These are phyloP conservation scores for Holothuria leucospilota DNA, from an alignment of 53 echinoderm and acorn worm genomes.

Conservation along the genomic window DNA sequence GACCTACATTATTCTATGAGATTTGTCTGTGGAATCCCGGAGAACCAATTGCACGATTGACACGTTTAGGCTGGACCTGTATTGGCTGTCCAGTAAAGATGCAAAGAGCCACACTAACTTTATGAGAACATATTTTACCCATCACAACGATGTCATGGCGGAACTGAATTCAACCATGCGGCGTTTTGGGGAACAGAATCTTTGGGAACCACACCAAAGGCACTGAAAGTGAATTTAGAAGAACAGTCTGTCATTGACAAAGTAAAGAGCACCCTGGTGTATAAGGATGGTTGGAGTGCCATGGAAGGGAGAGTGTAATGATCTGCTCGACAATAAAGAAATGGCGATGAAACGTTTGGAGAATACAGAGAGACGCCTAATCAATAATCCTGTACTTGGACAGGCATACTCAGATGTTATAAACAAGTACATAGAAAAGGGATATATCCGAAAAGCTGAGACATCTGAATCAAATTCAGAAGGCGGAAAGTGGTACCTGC, in stretches of 20 bases:
- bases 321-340: background rate
- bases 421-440: background rate
- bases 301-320: background rate
- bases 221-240: too few species aligned
- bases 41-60: constrained; percentile 42
- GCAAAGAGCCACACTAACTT: background rate
- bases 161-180: too few species aligned
- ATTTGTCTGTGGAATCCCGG: constrained; percentile 37
- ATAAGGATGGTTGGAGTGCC: too few species aligned
- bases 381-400: too few species aligned
- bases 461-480: background rate
- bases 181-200: too few species aligned
- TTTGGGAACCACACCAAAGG: too few species aligned
- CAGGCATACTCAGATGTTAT: background rate
- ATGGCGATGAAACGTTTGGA: too few species aligned
- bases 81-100: constrained; percentile 1
- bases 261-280: too few species aligned
- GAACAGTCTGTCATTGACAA: too few species aligned
- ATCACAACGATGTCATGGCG: too few species aligned
- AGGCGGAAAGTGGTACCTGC: background rate
- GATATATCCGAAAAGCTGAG: constrained; percentile 14
- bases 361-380: too few species aligned
- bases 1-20: constrained; percentile 36
- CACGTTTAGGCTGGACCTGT: constrained; percentile 43
- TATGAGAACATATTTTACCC: too few species aligned